Evolutionary conservation across 2,888 invertebrate species (phyloP).

Genomic region (Ecdyonurus torrentis): DNA sequence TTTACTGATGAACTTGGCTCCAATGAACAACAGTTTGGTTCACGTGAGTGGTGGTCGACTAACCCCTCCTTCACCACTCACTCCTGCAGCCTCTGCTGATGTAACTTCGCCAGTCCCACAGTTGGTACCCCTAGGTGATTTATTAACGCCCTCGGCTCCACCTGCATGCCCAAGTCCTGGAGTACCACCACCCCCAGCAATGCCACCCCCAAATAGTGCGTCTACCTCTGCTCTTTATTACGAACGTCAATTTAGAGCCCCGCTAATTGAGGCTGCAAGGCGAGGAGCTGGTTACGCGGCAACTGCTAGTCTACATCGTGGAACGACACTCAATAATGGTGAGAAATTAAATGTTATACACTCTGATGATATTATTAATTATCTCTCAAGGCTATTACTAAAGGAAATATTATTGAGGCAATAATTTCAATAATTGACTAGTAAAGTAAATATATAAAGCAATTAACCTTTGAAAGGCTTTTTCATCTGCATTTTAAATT

Average conservation of each 20-base stretch:
- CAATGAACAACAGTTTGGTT: conserved; percentile 26
- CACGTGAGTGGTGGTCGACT: conserved; percentile 11
- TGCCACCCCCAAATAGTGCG: conserved; percentile 1
- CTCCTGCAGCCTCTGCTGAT: background rate
- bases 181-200: background rate
- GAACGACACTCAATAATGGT: background rate
- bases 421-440: too few species aligned
- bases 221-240: background rate
- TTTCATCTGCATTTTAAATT: too few species aligned
- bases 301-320: background rate
- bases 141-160: background rate
- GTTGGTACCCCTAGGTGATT: background rate
- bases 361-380: too few species aligned
- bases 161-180: conserved; percentile 6
- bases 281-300: background rate
- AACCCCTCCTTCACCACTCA: conserved; percentile 9
- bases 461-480: too few species aligned
- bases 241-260: background rate
- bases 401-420: too few species aligned
- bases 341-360: too few species aligned
- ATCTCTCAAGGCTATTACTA: too few species aligned
- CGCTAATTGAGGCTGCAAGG: background rate
- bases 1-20: conserved; percentile 37
- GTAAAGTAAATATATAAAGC: too few species aligned
- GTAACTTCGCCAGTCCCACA: conserved; percentile 1